These are phyloP conservation scores for Samia ricini DNA, from an alignment of 1,140 invertebrate genomes.

Conservation along the genomic window DNA sequence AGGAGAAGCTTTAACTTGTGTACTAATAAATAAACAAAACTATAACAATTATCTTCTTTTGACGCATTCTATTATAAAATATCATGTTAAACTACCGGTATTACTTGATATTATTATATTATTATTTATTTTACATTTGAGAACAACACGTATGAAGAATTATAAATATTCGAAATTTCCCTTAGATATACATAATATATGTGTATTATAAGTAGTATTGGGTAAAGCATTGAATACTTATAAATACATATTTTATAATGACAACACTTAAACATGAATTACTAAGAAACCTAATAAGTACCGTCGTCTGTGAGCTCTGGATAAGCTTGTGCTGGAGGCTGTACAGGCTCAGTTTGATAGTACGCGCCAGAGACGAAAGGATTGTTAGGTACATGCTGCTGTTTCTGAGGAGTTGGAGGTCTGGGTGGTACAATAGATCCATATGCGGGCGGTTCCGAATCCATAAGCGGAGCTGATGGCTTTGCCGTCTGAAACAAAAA, in stretches of 20 bases:
- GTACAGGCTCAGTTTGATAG: conserved; percentile 77
- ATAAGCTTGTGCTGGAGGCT: conserved; percentile 79
- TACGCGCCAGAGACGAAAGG: conserved; percentile 78
- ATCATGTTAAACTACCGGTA: no score
- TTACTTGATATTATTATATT: background rate
- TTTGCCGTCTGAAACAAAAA: conserved; percentile 52
- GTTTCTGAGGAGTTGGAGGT: conserved; percentile 36
- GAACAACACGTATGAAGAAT: background rate
- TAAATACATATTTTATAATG: background rate
- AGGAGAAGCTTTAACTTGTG: no score
- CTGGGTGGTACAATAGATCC: conserved; percentile 69
- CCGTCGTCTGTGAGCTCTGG: conserved; percentile 78
- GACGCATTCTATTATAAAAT: no score
- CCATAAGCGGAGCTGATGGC: conserved; percentile 54
- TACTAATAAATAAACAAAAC: no score
- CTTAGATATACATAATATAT: background rate
- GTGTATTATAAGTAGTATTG: background rate
- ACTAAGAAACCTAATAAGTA: conserved; percentile 66
- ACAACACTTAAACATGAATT: background rate
- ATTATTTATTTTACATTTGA: background rate
- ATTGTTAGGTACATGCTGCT: conserved; percentile 78
- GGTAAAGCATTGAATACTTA: background rate
- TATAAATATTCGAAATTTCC: background rate
- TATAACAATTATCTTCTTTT: no score
- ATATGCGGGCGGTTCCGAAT: conserved; percentile 63